These are phyloP conservation scores for Drosophila rhopaloa DNA, from an alignment of 1,140 invertebrate species.

Conservation along the genomic window DNA sequence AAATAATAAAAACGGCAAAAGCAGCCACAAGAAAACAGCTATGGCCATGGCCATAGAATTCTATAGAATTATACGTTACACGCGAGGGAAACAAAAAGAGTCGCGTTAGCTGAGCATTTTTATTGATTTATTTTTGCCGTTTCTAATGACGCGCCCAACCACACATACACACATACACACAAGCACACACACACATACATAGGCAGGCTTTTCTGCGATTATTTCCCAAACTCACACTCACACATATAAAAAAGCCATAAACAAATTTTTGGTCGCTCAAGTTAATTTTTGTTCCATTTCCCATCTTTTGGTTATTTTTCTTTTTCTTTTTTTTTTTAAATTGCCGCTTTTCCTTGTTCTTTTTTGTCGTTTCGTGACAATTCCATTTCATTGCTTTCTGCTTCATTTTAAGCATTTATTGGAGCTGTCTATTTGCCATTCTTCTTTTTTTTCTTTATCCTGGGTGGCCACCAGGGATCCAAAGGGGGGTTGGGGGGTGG, in stretches of 20 bases:
- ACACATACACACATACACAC: constrained; percentile 39
- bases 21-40: constrained; percentile 28
- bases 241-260: constrained; percentile 59
- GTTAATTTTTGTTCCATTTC: constrained; percentile 58
- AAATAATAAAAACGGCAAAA: constrained; percentile 25
- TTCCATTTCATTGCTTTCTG: constrained; percentile 81
- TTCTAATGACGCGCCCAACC: constrained; percentile 73
- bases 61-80: constrained; percentile 47
- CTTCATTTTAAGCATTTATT: constrained; percentile 79
- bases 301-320: constrained; percentile 47
- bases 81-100: constrained; percentile 45
- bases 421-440: constrained; percentile 70
- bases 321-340: constrained; percentile 11
- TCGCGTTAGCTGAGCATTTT: constrained; percentile 63
- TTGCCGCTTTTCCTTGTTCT: constrained; percentile 19
- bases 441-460: constrained; percentile 16
- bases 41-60: constrained; percentile 25
- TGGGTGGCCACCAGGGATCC: neutral
- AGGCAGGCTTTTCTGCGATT: constrained; percentile 60
- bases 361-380: constrained; percentile 71
- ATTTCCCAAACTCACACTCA: constrained; percentile 47
- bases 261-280: constrained; percentile 73
- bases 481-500: neutral
- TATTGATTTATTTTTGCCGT: constrained; percentile 80
- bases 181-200: constrained; percentile 22